These are phyloP conservation scores for Felis chaus DNA, from an alignment of 2,113 vertebrate species.

Conservation along the genomic window DNA sequence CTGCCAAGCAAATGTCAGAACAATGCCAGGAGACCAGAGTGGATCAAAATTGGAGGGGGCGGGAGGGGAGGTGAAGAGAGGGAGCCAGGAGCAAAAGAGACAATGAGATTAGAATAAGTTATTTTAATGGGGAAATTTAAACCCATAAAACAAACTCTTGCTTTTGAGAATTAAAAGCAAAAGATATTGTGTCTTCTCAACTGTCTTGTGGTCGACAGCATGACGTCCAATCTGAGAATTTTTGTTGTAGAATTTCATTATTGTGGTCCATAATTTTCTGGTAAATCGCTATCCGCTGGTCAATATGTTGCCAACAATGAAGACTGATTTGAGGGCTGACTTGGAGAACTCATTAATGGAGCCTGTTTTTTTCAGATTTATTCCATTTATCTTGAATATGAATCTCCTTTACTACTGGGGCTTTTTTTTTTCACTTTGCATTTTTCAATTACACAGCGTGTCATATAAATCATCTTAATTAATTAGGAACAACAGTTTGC, in stretches of 20 bases:
- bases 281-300: conserved; percentile 30
- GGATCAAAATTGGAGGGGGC: conserved; percentile 76
- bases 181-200: background rate
- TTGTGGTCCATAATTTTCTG: conserved; percentile 44
- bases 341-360: background rate
- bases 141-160: background rate
- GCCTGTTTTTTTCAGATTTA: background rate
- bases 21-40: conserved; percentile 85
- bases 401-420: background rate
- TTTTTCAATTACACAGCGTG: background rate
- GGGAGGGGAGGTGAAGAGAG: conserved; percentile 23
- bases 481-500: conserved; percentile 36
- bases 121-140: conserved; percentile 46
- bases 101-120: conserved; percentile 60
- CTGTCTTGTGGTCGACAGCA: conserved; percentile 50
- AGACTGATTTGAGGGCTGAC: background rate
- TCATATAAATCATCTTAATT: conserved; percentile 45
- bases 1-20: conserved; percentile 85
- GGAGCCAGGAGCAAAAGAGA: conserved; percentile 34
- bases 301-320: background rate
- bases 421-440: background rate
- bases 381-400: background rate
- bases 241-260: conserved; percentile 63
- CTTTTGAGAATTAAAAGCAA: conserved; percentile 69
- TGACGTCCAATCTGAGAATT: conserved; percentile 33